Base-by-base conservation (phyloP, 1,140 invertebrate species). In the Atta cephalotes region DNA sequence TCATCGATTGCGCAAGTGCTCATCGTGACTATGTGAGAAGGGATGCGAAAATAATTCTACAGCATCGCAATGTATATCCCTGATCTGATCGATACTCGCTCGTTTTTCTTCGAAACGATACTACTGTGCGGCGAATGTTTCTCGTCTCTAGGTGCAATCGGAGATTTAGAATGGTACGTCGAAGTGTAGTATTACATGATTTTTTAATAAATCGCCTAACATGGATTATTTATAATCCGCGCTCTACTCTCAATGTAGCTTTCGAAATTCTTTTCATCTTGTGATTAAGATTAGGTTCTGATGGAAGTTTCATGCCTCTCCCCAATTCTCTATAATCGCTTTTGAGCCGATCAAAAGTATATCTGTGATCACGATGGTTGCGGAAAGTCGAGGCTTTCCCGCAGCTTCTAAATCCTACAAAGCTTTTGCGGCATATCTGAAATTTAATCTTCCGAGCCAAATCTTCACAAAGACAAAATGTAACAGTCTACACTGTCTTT, bases 1-100 rank as follows among this genome's bases (percentile, higher is more conserved):
- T 90, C 89, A 90, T 90, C 86, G 89, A 90, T 90, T 90, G 81
- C 77, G 72, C 89, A 88, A 85, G 12, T 58, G 14, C 28, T 45
- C 49, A 5, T 90, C 76, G 76, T 80, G 88, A 78, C 78, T 70
- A 4, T 9, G 28, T 21, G 14, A 2, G 58, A 74, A 85, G 62
- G 86, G 76, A 82, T 77, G 88, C 74, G 86, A 90, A 88, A 88
- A 81, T 90, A 88, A 85, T 87, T 85, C 35, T 80, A 63, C 51
- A 45, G 16, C 53, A 31, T 28, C 14, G 74, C 35, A 58, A 56
- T 39, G 49, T 18, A 53, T 3, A 14, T 12, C 4, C 12, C 49
- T 9, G 51, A 28, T 72, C 12, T 71, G 58, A 77, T 12, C 51
- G 18, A 56, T 21, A 28, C 53, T 71, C 82, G 86, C 77, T 51